Conservation (phyloP, 2,113 vertebrate genomes). For the Miniopterus natalensis region DNA sequence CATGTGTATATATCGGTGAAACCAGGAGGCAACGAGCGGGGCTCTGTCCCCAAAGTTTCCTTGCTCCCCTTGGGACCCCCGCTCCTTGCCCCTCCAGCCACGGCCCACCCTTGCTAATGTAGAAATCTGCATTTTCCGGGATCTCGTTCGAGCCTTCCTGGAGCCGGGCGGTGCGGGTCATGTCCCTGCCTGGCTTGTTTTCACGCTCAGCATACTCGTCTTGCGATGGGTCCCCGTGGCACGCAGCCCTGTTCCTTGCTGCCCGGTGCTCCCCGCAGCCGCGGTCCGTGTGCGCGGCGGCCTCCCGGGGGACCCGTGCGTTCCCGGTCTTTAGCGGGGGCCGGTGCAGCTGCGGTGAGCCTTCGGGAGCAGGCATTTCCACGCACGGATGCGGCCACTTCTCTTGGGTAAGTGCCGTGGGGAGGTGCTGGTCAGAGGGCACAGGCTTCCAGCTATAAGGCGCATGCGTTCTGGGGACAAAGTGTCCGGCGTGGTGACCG, state of each 20-base stretch:
- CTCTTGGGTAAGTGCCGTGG: too few species aligned
- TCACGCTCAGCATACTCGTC: rapidly evolving
- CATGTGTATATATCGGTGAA: background rate
- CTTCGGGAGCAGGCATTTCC: too few species aligned
- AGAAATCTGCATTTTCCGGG: background rate
- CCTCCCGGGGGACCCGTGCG: too few species aligned
- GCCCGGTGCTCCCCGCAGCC: too few species aligned
- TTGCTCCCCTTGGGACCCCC: background rate
- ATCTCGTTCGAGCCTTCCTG: background rate
- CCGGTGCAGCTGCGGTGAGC: too few species aligned
- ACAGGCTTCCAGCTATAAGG: background rate
- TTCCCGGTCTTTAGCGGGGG: background rate
- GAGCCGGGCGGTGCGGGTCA: rapidly evolving
- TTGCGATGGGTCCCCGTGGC: background rate
- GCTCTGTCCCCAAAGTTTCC: too few species aligned
- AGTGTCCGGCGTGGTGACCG: rapidly evolving
- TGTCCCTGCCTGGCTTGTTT: background rate
- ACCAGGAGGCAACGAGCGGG: too few species aligned
- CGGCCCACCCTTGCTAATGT: background rate
- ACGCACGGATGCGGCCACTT: too few species aligned
- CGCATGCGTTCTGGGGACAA: rapidly evolving
- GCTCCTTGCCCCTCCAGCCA: too few species aligned
- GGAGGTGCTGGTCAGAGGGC: too few species aligned
- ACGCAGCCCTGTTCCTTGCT: background rate
- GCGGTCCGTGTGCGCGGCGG: background rate